phyloP scores from a whole-genome alignment of 2,113 vertebrate species.

The Marcusenius ussheri region DNA sequence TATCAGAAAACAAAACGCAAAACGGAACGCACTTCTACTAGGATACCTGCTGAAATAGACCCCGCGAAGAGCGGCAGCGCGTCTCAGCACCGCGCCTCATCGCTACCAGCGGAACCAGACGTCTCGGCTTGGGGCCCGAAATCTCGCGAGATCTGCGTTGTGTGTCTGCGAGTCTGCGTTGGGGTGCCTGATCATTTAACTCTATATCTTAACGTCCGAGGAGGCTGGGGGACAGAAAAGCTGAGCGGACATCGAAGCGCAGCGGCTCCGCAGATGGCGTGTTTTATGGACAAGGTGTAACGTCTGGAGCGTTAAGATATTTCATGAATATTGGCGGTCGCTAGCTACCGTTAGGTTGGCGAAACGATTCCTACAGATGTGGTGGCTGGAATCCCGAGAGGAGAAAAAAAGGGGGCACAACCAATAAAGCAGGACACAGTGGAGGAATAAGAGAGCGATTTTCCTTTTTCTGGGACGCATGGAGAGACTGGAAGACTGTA shows the following conservation, averaged over 20 bases:
- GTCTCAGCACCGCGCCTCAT: background rate
- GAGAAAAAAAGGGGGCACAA: background rate
- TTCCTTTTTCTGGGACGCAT: background rate
- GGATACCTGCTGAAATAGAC: background rate
- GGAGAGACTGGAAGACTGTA: background rate
- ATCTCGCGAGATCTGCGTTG: constrained; percentile 32
- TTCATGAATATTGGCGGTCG: background rate
- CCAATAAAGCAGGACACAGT: background rate
- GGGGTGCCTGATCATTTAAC: constrained; percentile 20
- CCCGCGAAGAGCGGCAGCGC: background rate
- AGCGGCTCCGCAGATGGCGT: background rate
- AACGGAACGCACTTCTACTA: background rate
- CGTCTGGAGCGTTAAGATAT: background rate
- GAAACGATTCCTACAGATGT: constrained; percentile 4
- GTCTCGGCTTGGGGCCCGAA: background rate
- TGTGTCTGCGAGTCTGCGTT: constrained; percentile 9
- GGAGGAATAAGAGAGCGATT: background rate
- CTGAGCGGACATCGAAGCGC: background rate
- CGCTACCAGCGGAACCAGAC: background rate
- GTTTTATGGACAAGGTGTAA: background rate
- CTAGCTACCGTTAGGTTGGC: background rate
- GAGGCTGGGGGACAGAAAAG: background rate
- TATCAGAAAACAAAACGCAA: background rate
- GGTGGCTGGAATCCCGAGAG: constrained; percentile 3
- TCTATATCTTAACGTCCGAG: background rate